These are phyloP conservation scores for Phenganax marumi DNA, from an alignment of 92 coral and sea anemone genomes.

Conservation along the genomic window DNA sequence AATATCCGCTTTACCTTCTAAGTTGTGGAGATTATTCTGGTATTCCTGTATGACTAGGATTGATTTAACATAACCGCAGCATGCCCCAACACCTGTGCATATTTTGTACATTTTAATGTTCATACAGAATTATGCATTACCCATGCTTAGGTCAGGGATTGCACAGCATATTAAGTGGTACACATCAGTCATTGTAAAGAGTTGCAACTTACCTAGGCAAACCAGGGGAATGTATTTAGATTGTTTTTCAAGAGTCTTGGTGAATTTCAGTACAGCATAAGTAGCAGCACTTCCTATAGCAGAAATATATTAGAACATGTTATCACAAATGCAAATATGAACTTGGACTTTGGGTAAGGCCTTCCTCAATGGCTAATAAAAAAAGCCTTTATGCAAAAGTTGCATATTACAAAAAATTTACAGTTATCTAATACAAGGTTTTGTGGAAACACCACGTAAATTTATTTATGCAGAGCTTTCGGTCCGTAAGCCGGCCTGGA, in stretches of 20 bases:
- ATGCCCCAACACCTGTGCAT: constrained; percentile 20
- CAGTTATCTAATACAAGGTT: too few species aligned
- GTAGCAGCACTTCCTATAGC: constrained; percentile 34
- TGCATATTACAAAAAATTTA: too few species aligned
- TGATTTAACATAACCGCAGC: constrained; percentile 36
- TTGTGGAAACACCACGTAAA: too few species aligned
- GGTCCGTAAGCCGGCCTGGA: too few species aligned
- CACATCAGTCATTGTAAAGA: too few species aligned
- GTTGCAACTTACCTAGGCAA: constrained; percentile 16
- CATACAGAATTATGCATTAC: background rate
- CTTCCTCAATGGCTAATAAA: background rate
- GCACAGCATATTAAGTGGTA: too few species aligned
- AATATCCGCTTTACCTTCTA: background rate
- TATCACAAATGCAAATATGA: background rate
- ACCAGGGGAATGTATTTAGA: constrained; percentile 40
- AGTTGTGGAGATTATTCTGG: background rate
- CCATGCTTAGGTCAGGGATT: background rate
- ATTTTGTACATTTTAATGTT: background rate
- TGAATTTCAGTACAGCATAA: constrained; percentile 15
- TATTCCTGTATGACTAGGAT: constrained; percentile 14
- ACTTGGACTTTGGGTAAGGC: background rate
- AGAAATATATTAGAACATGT: background rate
- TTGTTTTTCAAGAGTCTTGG: constrained; percentile 18
- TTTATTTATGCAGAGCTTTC: too few species aligned
- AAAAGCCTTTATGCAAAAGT: too few species aligned